Percentiles rank a stretch among this genome's conserved stretches.
phyloP scores from a whole-genome alignment of 2,113 vertebrate genomes.

The Petrocephalus microphthalmus region DNA sequence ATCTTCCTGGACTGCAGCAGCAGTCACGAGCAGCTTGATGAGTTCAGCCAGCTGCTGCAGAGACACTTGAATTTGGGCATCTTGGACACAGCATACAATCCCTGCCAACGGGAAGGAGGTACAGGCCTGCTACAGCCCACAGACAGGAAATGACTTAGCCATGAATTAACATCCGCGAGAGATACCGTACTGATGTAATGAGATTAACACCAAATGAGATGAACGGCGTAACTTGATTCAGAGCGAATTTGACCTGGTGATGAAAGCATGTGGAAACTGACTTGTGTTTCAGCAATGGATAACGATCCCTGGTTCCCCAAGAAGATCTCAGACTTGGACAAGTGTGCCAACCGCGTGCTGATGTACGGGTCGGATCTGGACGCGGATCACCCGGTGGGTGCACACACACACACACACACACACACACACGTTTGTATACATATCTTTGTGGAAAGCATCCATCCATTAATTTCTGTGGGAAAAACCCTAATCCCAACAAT shows the following conservation, averaged over 20 bases:
- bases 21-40: constrained; percentile 81
- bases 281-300: constrained; percentile 68
- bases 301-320: constrained; percentile 88
- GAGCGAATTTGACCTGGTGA: not conserved
- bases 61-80: constrained; percentile 76
- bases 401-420: not conserved
- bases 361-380: constrained; percentile 95
- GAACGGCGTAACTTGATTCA: not conserved
- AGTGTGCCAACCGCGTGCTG: constrained; percentile 87
- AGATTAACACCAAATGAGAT: not conserved
- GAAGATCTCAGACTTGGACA: constrained; percentile 93
- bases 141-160: not conserved
- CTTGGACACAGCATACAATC: constrained; percentile 70
- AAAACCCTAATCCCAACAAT: too few species aligned
- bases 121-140: constrained; percentile 15
- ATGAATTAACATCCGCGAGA: not conserved
- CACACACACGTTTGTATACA: not conserved
- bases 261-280: not conserved
- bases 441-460: not conserved
- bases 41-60: constrained; percentile 81
- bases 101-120: constrained; percentile 65
- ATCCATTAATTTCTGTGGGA: not conserved
- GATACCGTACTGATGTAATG: not conserved
- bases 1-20: constrained; percentile 94
- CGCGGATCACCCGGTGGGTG: constrained; percentile 71